Conservation (phyloP, 2,888 invertebrate genomes). For the Stenchaetothrips biformis region DNA sequence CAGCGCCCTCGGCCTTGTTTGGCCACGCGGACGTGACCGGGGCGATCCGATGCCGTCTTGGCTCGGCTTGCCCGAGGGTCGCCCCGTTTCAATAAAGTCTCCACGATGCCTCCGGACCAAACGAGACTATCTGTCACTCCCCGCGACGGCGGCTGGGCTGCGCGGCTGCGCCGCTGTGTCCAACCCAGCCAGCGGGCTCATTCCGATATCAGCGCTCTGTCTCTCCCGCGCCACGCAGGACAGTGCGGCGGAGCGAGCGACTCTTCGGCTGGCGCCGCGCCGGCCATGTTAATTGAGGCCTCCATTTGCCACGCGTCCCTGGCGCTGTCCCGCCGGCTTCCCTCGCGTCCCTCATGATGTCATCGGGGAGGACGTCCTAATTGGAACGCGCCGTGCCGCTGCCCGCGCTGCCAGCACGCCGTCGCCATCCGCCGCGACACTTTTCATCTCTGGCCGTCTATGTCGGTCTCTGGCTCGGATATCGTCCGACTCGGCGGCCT, state of each 20-base stretch:
- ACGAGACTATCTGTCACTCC: not conserved
- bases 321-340: not conserved
- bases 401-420: not conserved
- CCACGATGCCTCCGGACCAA: not conserved
- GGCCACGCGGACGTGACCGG: not conserved
- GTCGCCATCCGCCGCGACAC: not conserved
- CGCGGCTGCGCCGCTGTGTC: not conserved
- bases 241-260: no score
- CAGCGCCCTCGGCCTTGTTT: no score
- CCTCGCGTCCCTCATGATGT: not conserved
- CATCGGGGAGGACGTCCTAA: constrained; percentile 17
- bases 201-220: no score
- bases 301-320: not conserved
- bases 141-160: not conserved
- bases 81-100: constrained; percentile 6
- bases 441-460: no score
- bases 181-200: not conserved
- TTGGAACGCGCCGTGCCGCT: not conserved
- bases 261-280: not conserved
- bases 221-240: no score
- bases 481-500: not conserved
- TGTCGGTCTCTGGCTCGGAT: not conserved
- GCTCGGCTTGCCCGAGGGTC: not conserved
- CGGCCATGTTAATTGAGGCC: not conserved
- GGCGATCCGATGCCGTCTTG: not conserved